A percentile compares a stretch with the other conserved stretches of the same genome.
These are phyloP conservation scores for Varanus salvator DNA, from an alignment of 2,113 vertebrate species.

Conservation along the genomic window DNA sequence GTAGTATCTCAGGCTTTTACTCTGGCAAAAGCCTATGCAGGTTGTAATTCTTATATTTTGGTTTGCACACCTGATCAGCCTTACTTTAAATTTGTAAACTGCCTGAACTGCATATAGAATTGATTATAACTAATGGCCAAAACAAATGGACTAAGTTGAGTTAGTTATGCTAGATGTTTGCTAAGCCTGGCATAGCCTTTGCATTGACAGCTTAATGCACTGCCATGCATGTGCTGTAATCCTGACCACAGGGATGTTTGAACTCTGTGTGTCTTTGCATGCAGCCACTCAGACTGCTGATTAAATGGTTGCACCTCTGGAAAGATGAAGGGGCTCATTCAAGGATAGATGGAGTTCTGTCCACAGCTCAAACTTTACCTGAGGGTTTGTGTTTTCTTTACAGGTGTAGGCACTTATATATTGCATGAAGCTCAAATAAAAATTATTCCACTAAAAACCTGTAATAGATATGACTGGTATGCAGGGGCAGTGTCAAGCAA, in stretches of 20 bases:
- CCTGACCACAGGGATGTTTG: neutral
- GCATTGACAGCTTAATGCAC: neutral
- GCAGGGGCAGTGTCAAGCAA: constrained; percentile 42
- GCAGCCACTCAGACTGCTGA: neutral
- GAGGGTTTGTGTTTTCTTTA: constrained; percentile 7
- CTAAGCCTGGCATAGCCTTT: too few relatives aligned
- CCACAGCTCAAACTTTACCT: neutral
- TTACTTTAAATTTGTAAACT: neutral
- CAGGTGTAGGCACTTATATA: constrained; percentile 53
- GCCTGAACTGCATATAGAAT: neutral
- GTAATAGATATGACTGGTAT: constrained; percentile 52
- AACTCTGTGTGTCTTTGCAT: neutral
- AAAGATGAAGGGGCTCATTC: neutral
- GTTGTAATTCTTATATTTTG: neutral
- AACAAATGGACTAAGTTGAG: neutral
- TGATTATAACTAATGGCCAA: neutral
- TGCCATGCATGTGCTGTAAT: neutral
- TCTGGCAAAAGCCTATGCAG: neutral
- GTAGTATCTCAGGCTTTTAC: neutral
- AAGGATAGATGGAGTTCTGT: neutral
- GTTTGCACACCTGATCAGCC: too few relatives aligned
- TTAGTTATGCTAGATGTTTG: too few relatives aligned
- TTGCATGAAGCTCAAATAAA: constrained; percentile 72
- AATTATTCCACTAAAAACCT: constrained; percentile 66
- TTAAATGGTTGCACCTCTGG: neutral